Evolutionary conservation across 2,797 vertebrate genomes (phyloP).

Genomic region (Pseudochirops cupreus): DNA sequence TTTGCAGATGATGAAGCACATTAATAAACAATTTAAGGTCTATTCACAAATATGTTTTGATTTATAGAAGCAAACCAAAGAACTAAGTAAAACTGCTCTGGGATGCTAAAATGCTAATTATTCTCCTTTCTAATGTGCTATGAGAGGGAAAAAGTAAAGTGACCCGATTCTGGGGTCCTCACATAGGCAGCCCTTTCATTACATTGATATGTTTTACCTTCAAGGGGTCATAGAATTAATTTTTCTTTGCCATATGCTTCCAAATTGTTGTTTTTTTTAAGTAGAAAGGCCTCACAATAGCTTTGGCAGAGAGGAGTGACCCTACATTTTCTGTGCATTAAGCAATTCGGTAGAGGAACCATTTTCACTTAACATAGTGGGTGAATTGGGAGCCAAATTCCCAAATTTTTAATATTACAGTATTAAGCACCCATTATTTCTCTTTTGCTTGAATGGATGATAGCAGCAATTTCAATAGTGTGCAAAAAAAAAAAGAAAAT

Average conservation of each 20-base stretch:
- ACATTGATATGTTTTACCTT: slow-evolving; percentile 45
- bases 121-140: slow-evolving; percentile 38
- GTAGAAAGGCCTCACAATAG: slow-evolving; percentile 46
- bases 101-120: slow-evolving; percentile 44
- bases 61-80: slow-evolving; percentile 50
- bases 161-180: slow-evolving; percentile 25
- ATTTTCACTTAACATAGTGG: slow-evolving; percentile 38
- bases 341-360: slow-evolving; percentile 15
- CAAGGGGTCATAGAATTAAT: slow-evolving; percentile 39
- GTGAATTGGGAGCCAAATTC: slow-evolving; percentile 35
- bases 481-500: slow-evolving; percentile 56
- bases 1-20: slow-evolving; percentile 45
- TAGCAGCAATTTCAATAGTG: slow-evolving; percentile 47
- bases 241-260: neutral
- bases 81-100: slow-evolving; percentile 16
- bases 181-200: slow-evolving; percentile 23
- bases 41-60: slow-evolving; percentile 37
- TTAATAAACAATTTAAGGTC: slow-evolving; percentile 48
- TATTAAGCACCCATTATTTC: slow-evolving; percentile 51
- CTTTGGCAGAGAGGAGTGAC: neutral
- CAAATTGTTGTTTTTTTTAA: slow-evolving; percentile 10
- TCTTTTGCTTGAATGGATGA: slow-evolving; percentile 22
- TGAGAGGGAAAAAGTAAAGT: neutral
- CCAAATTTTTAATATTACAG: slow-evolving; percentile 55
- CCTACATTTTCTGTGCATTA: slow-evolving; percentile 24